Evolutionary conservation across 2,797 vertebrate genomes (phyloP).

Genomic region (Thalassophryne amazonica): DNA sequence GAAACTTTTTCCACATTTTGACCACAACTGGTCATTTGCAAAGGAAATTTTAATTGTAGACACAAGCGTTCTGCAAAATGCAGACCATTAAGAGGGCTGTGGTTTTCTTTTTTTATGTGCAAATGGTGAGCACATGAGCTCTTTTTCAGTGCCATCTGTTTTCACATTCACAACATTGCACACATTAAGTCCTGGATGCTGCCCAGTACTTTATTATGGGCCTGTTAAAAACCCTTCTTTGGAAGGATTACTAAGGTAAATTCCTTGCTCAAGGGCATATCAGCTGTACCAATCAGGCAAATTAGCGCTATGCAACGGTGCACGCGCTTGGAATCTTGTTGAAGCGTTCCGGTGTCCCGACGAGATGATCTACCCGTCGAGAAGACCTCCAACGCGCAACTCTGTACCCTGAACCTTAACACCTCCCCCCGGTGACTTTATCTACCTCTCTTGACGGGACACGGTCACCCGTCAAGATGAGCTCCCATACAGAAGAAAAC

Average conservation of each 20-base stretch:
- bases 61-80: conserved; percentile 12
- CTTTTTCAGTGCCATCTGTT: not conserved
- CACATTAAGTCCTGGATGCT: not conserved
- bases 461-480: no score
- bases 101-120: conserved; percentile 3
- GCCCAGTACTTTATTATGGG: not conserved
- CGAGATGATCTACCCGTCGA: no score
- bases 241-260: conserved; percentile 6
- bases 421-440: no score
- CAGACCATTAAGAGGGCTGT: conserved; percentile 24
- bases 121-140: not conserved
- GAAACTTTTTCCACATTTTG: conserved; percentile 29
- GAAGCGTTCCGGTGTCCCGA: no score
- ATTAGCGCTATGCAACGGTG: no score
- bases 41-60: conserved; percentile 39
- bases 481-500: no score
- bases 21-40: conserved; percentile 30
- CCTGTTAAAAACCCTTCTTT: conserved; percentile 3
- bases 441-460: no score
- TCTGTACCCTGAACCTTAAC: no score
- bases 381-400: no score
- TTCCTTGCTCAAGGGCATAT: conserved; percentile 44
- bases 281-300: no score
- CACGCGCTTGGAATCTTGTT: no score
- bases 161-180: conserved; percentile 7